These are phyloP conservation scores for Anagyrus pseudococci DNA, from an alignment of 2,888 invertebrate genomes.

Conservation along the genomic window DNA sequence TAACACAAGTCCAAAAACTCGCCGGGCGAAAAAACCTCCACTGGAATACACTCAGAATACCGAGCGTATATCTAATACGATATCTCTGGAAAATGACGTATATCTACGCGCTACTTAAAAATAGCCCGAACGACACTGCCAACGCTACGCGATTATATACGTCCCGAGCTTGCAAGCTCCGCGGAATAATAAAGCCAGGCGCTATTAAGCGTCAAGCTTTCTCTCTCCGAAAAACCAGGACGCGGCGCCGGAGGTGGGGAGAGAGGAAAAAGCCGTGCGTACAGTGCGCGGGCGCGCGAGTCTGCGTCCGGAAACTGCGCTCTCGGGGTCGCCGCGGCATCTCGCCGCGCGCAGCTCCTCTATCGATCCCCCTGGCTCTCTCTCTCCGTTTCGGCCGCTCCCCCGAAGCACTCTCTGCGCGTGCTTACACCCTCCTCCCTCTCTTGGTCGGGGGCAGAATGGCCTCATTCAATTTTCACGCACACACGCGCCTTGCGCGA, in stretches of 20 bases:
- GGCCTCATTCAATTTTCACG: slow-evolving; percentile 16
- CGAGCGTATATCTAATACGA: no score
- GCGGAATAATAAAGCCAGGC: slow-evolving; percentile 27
- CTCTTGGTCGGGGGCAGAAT: background rate
- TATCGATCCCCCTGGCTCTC: slow-evolving; percentile 53
- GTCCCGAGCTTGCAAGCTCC: slow-evolving; percentile 3
- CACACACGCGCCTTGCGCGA: background rate
- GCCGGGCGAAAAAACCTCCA: no score
- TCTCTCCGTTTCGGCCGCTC: slow-evolving; percentile 5
- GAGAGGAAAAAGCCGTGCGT: background rate
- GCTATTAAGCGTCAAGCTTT: slow-evolving; percentile 26
- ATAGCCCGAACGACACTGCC: background rate
- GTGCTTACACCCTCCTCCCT: slow-evolving; percentile 13
- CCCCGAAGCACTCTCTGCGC: background rate
- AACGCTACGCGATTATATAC: no score
- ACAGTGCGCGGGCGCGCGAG: background rate
- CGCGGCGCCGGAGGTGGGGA: background rate
- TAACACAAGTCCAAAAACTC: no score
- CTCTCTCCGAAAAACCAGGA: background rate
- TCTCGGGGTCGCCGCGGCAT: slow-evolving; percentile 40
- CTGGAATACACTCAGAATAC: no score
- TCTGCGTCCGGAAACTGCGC: slow-evolving; percentile 32
- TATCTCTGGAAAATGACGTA: no score
- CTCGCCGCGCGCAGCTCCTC: slow-evolving; percentile 54
- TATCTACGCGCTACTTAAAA: no score